A percentile compares a stretch with the other conserved stretches of the same genome.
These are phyloP conservation scores for Scomber colias DNA, from an alignment of 2,113 vertebrate genomes.

Conservation along the genomic window DNA sequence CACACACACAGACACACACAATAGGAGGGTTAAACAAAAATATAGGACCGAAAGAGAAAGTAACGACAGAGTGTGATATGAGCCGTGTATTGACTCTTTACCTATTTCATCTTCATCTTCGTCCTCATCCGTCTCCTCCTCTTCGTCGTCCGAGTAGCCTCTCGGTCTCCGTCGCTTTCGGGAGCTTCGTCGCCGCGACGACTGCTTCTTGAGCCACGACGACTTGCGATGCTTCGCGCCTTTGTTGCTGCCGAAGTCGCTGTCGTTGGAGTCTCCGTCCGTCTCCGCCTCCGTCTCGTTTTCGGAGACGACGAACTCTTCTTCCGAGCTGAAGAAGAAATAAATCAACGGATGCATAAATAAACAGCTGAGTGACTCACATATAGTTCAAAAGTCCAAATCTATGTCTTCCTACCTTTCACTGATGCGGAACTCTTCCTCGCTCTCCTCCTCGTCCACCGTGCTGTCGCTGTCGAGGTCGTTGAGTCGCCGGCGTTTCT, in stretches of 20 bases:
- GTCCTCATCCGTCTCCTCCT: constrained; percentile 86
- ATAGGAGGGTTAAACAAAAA: no score
- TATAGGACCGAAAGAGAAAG: no score
- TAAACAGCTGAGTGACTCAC: no score
- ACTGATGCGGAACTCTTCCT: constrained; percentile 96
- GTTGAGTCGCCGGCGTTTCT: constrained; percentile 95
- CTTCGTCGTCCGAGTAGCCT: constrained; percentile 96
- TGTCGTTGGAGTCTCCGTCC: constrained; percentile 88
- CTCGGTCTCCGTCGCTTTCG: constrained; percentile 86
- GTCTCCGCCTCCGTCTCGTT: constrained; percentile 91
- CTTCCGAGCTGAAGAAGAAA: constrained; percentile 87
- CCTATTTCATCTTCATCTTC: constrained; percentile 83
- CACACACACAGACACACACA: no score
- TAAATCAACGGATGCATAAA: not conserved
- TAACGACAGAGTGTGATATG: no score
- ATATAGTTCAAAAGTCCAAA: not conserved
- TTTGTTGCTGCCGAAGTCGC: constrained; percentile 83
- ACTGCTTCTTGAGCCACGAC: constrained; percentile 27
- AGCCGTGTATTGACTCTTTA: constrained; percentile 3
- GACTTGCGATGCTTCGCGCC: constrained; percentile 74
- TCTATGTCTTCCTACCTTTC: constrained; percentile 85
- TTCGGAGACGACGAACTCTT: constrained; percentile 91
- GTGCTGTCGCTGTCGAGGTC: constrained; percentile 97
- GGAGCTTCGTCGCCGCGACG: constrained; percentile 77
- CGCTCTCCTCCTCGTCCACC: constrained; percentile 95